phyloP scores from a whole-genome alignment of 1,140 invertebrate genomes.

The Hesperophylax magnus region DNA sequence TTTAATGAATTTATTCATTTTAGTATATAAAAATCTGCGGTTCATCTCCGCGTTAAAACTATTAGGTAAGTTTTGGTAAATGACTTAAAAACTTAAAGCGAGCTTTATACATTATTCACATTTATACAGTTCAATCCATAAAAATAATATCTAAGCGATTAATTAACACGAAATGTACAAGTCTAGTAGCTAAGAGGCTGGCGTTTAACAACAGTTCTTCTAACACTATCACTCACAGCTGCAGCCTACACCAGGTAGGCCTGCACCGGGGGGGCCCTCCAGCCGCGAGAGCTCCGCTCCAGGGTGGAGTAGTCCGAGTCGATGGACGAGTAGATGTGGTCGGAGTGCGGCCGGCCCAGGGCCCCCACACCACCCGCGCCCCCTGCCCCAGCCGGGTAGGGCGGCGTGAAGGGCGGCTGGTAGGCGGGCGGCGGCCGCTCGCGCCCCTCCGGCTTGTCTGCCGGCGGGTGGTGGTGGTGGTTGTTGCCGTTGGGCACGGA shows the following conservation, averaged over 20 bases:
- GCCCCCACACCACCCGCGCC: slow-evolving; percentile 61
- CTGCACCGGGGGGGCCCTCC: slow-evolving; percentile 67
- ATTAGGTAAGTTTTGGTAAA: slow-evolving; percentile 58
- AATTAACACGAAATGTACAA: slow-evolving; percentile 35
- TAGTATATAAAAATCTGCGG: slow-evolving; percentile 48
- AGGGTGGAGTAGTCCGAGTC: slow-evolving; percentile 83
- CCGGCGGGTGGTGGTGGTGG: slow-evolving; percentile 67
- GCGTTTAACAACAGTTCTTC: too few relatives aligned
- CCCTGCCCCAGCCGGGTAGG: slow-evolving; percentile 59
- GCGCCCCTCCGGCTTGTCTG: slow-evolving; percentile 66
- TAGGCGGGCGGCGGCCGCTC: slow-evolving; percentile 68
- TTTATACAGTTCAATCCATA: slow-evolving; percentile 42
- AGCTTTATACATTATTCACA: slow-evolving; percentile 48
- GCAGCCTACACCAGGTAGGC: slow-evolving; percentile 67
- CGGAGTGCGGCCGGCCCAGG: slow-evolving; percentile 78
- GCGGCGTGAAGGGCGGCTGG: slow-evolving; percentile 60
- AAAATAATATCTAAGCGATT: slow-evolving; percentile 36
- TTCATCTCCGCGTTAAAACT: slow-evolving; percentile 48
- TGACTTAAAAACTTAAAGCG: slow-evolving; percentile 54
- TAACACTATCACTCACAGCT: too few relatives aligned
- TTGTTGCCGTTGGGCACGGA: slow-evolving; percentile 73
- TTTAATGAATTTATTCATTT: slow-evolving; percentile 51
- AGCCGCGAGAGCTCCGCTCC: slow-evolving; percentile 67
- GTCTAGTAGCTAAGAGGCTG: not conserved
- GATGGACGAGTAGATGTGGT: slow-evolving; percentile 90